Base-by-base conservation (phyloP, 35 echinoderm and acorn worm genomes). In the Acanthaster planci region DNA sequence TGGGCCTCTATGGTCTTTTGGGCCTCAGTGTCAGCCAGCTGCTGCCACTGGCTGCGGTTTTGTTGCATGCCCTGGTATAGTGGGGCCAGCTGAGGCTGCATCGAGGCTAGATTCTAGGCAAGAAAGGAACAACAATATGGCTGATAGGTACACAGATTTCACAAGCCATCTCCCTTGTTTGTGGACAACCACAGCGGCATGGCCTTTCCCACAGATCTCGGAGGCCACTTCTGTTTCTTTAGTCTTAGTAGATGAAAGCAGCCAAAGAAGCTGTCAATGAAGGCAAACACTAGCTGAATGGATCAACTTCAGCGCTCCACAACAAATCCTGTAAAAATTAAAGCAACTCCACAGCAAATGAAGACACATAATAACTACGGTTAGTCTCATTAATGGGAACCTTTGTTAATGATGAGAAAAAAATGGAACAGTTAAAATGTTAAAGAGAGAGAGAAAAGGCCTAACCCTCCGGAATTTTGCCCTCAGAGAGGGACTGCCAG, bases 401-500 rank as follows among this genome's bases (percentile, higher is more conserved):
- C 67, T 53, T 34, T 80, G 15, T 32, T 29, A 38, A 54, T 55
- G 40, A 37, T 8, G 6, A 67, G 77, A 79, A 86, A 60, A 77
- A n/a, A 39, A 19, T 39, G 75, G 40, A 72, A 31, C 42, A 6
- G 39, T 21, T 67, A 90, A 22, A 37, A 72, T 76, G 44, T 21
- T 38, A 85, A 76, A 52, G 22, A 75, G 34, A 17, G 36, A 78
- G 83, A 60, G 52, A 37, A 79, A 79, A 83, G 36, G 44, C 56
- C 94, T 92, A 97, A 97, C 94, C 94, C 92, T 97, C 90, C 51
- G 90, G 82, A 58, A 87, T 80, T 87, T 80, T 81, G 32, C 87
- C 94, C 47, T 97, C 94, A 47, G 90, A 67, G 86, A 97, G 59
- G 59, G 94, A 81, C 83, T 93, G 90, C 94, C 94, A 97, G 84